Percentiles rank a stretch among this genome's conserved stretches.
phyloP scores from a whole-genome alignment of 30 jellyfish, hydroid and myxozoan species.

The Chrysaora quinquecirrha region DNA sequence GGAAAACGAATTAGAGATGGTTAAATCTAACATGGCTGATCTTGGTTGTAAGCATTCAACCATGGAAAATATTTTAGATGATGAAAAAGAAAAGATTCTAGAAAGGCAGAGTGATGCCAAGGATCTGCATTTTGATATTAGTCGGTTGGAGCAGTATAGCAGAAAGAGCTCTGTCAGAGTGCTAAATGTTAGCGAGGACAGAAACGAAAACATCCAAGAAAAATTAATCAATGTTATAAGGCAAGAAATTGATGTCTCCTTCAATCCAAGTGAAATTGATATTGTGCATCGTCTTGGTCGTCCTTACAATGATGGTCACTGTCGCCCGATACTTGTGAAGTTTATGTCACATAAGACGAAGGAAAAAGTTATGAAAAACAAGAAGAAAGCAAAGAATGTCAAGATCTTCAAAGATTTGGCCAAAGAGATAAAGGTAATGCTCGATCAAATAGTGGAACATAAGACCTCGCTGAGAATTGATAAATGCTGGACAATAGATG shows the following conservation, averaged over 20 bases:
- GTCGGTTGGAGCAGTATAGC: conserved; percentile 28
- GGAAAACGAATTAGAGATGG: too few relatives aligned
- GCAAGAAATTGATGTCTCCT: conserved; percentile 13
- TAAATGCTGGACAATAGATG: not conserved
- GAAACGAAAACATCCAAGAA: conserved; percentile 1
- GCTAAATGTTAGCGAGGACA: not conserved
- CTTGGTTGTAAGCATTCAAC: too few relatives aligned
- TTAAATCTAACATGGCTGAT: too few relatives aligned
- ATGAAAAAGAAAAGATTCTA: too few relatives aligned
- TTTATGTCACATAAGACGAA: conserved; percentile 26
- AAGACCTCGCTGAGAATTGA: not conserved
- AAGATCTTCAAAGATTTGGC: not conserved
- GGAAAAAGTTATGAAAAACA: conserved; percentile 1
- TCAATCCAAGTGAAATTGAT: not conserved
- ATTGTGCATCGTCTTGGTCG: conserved; percentile 38
- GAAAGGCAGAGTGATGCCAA: too few relatives aligned
- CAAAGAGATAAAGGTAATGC: not conserved
- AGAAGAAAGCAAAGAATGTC: not conserved
- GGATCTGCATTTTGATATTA: too few relatives aligned
- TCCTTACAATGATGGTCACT: not conserved
- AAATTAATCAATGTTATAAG: not conserved
- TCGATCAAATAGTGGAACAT: not conserved
- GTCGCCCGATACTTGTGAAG: conserved; percentile 22
- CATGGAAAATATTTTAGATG: too few relatives aligned
- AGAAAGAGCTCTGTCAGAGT: conserved; percentile 10